A percentile compares a stretch with the other conserved stretches of the same genome.
Conservation (phyloP, 2,888 invertebrate genomes). For the Drosophila neoperkinsi region DNA sequence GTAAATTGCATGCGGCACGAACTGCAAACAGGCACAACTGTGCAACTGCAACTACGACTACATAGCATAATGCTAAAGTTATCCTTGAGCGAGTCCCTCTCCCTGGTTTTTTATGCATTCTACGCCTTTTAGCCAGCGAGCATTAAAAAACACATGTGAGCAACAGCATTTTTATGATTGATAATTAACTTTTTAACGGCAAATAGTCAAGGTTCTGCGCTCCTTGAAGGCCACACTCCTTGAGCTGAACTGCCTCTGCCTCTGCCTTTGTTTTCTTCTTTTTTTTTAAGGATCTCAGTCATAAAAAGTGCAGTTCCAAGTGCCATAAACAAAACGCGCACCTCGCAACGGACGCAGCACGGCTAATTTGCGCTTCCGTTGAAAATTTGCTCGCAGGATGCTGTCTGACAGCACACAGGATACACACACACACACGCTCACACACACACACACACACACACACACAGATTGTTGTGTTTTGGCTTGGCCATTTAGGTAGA, state of each 20-base stretch:
- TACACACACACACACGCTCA: conserved; percentile 20
- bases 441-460: conserved; percentile 17
- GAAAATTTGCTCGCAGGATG: conserved; percentile 70
- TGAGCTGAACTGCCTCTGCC: conserved; percentile 18
- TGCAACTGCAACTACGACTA: conserved; percentile 1
- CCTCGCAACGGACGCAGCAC: conserved; percentile 55
- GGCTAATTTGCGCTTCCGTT: conserved; percentile 77
- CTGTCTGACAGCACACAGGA: conserved; percentile 56
- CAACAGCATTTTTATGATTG: conserved; percentile 55
- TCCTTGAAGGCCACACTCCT: conserved; percentile 24
- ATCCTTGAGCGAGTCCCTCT: conserved; percentile 62
- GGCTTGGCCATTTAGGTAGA: conserved; percentile 64
- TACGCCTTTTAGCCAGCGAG: conserved; percentile 7
- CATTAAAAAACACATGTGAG: conserved; percentile 34
- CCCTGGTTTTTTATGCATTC: conserved; percentile 30
- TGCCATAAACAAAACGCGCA: conserved; percentile 64
- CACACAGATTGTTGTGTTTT: conserved; percentile 16
- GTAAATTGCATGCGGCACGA: conserved; percentile 81
- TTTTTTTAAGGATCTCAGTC: conserved; percentile 45
- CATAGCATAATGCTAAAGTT: conserved; percentile 50
- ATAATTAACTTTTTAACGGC: conserved; percentile 68
- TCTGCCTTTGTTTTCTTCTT: conserved; percentile 7
- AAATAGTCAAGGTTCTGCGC: conserved; percentile 59
- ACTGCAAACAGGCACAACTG: conserved; percentile 46
- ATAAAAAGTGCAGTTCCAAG: conserved; percentile 63